phyloP scores from a whole-genome alignment of 35 echinoderm and acorn worm species.

The Ophioderma brevispina region DNA sequence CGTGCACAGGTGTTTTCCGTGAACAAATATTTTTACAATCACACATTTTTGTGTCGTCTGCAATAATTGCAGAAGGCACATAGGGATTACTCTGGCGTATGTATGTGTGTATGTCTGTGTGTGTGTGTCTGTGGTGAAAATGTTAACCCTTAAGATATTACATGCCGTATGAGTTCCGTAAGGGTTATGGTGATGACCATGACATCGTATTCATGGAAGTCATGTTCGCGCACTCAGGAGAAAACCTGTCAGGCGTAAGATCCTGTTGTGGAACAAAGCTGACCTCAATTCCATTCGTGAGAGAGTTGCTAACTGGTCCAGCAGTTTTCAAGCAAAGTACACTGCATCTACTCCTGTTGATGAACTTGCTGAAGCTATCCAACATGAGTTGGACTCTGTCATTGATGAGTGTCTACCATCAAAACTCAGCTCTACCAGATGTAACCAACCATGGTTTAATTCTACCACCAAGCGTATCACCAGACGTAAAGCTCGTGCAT shows the following conservation, averaged over 20 bases:
- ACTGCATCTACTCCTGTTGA: not conserved
- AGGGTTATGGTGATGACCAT: too few species aligned
- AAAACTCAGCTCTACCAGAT: not conserved
- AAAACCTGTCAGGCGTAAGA: not conserved
- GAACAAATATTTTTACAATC: too few species aligned
- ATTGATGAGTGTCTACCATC: constrained; percentile 1
- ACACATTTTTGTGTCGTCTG: too few species aligned
- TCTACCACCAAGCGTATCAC: constrained; percentile 1
- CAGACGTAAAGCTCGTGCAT: not conserved
- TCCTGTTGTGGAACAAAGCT: not conserved
- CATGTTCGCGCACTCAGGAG: not conserved
- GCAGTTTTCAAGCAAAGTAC: not conserved
- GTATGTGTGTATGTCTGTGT: too few species aligned
- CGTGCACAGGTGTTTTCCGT: too few species aligned
- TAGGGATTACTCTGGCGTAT: too few species aligned
- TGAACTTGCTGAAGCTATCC: not conserved
- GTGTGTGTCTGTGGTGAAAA: too few species aligned
- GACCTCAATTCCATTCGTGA: too few species aligned
- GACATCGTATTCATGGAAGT: not conserved
- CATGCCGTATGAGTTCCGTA: too few species aligned
- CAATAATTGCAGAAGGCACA: too few species aligned
- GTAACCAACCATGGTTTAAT: constrained; percentile 4
- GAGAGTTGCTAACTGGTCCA: not conserved
- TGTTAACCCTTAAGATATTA: too few species aligned
- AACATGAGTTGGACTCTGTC: not conserved